Base-by-base conservation (phyloP, 1,140 invertebrate genomes). In the Achatina immaculata region DNA sequence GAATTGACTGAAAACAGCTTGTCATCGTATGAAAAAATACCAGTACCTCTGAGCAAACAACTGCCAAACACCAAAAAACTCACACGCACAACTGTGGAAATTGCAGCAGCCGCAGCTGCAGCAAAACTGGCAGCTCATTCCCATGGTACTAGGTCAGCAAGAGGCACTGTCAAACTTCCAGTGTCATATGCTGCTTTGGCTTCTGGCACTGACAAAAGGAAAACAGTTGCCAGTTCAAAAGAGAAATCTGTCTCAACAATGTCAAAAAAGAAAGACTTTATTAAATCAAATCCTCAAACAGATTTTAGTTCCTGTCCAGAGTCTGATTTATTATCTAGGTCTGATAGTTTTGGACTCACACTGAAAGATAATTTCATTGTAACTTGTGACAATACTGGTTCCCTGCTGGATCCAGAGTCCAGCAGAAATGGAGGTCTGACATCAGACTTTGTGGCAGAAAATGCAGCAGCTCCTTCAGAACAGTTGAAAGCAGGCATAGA, bases 11-110 rank as follows among this genome's bases (percentile, higher is more conserved):
- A 55, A 55, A 55, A 55, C n/a, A 55, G n/a, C 14, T n/a, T n/a
- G n/a, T n/a, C 51, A 21, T 14, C n/a, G 21, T 55, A 24, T 55
- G 58, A 62, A 31, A 62, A 62, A 62, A 1, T 28, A 31, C n/a
- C 7, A 9, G 9, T 62, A 11, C 31, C n/a, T 62, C 1, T 62
- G 28, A 62, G 4, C 21, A 62, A 62, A 62, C 58, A 62, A 16
- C 28, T 28, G 7, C 58, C 16, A 16, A 62, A 9, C 28, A n/a
- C 58, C 28, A 21, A 62, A 16, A 77, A 77, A 51, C 34, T 11
- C 4, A 48, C 45, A 42, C 76, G 76, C 14, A 80, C 78, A n/a
- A 80, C 78, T 16, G 78, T 80, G 19, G 78, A 80, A 72, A 80
- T 80, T 3, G 78, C 78, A 38, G 78, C n/a, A 36, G 78, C 42